Evolutionary conservation across 2,888 invertebrate genomes (phyloP).

Genomic region (Ectropis crepuscularia): DNA sequence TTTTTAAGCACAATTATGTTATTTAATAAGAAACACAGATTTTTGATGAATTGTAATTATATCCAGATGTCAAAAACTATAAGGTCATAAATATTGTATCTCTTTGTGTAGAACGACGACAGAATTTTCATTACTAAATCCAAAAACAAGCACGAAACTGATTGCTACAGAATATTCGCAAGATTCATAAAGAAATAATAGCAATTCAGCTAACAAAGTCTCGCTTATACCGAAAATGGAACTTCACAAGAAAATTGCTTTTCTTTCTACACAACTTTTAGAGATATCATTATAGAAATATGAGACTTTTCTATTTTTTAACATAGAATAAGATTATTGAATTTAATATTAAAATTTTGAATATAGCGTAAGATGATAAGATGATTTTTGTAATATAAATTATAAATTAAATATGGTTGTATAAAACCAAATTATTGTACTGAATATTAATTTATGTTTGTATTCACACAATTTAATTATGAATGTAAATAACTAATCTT

Average conservation of each 20-base stretch:
- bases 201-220: constrained; percentile 12
- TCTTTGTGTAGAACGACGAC: not conserved
- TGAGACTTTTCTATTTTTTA: constrained; percentile 28
- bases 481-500: constrained; percentile 52
- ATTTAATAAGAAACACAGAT: too few relatives aligned
- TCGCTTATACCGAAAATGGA: constrained; percentile 8
- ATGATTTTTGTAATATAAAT: constrained; percentile 27
- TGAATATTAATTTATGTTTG: constrained; percentile 15
- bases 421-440: constrained; percentile 20
- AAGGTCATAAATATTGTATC: not conserved
- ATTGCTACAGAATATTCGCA: constrained; percentile 18
- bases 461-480: constrained; percentile 23
- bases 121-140: not conserved
- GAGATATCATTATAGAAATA: constrained; percentile 18
- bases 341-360: constrained; percentile 20
- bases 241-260: constrained; percentile 16
- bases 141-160: constrained; percentile 5
- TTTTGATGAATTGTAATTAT: too few relatives aligned
- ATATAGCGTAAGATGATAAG: constrained; percentile 16
- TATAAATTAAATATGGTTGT: constrained; percentile 17
- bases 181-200: constrained; percentile 17
- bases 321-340: constrained; percentile 16
- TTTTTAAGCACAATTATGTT: too few relatives aligned
- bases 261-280: constrained; percentile 13
- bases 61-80: not conserved